Base-by-base conservation (phyloP, 2,113 vertebrate genomes). In the Antechinus flavipes region DNA sequence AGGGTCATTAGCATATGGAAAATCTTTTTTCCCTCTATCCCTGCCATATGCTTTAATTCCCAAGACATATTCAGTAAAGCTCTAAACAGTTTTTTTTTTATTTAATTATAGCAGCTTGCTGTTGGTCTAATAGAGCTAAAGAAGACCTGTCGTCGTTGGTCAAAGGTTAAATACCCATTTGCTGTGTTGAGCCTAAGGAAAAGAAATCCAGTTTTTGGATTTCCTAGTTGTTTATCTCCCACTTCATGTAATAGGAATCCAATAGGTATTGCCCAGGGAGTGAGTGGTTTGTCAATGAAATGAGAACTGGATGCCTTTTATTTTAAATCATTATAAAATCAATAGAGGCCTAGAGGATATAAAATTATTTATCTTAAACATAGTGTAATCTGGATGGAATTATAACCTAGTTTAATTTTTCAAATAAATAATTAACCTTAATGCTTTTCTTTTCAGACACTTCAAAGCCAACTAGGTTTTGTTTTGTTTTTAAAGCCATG, bases 1-100 rank as follows among this genome's bases (percentile, higher is more conserved):
- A 98, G 98, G 98, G 98, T 98, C 98, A 99, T 99, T 99, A 99
- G 98, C 98, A 99, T 99, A 99, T 94, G 98, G 98, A 98, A 98
- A 99, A 97, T 98, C 97, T 98, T 98, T 98, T 54, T 98, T 98
- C 96, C 98, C 98, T 52, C 97, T 98, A 98, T 98, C 95, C 98
- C 90, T 98, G 96, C 98, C 99, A 99, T 99, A 98, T 99, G 99
- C 97, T 98, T 98, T 98, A 98, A 98, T 99, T 98, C 98, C 98
- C 98, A 98, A 97, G 97, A 98, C 97, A 98, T 98, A 95, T 96
- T 98, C 2, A 61, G 97, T 95, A 97, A 97, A 94, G 95, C 97
- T 98, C 98, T 98, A 98, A 98, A 98, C 97, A 98, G 97, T 95
- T 98, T 98, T 98, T 98, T 98, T 98, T 97, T 52, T 52, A 98